Evolutionary conservation across 2,888 invertebrate genomes (phyloP).

Genomic region (Beris chalybata): DNA sequence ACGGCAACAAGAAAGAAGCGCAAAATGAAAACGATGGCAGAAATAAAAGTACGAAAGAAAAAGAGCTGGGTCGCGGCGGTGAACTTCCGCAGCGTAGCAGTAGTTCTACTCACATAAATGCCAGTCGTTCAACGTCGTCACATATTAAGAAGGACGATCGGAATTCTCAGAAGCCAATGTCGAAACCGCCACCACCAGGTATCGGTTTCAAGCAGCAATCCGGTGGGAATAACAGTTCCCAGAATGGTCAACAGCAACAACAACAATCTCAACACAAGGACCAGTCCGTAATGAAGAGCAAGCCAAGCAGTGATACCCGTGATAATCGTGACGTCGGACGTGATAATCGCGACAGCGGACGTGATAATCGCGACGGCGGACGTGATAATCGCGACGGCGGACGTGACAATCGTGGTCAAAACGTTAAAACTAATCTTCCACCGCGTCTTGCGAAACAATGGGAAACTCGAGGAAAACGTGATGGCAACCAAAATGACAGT

Average conservation of each 20-base stretch:
- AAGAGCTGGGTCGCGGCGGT: conserved; percentile 44
- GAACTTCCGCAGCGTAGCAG: conserved; percentile 43
- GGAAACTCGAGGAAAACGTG: conserved; percentile 56
- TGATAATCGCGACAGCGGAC: conserved; percentile 13
- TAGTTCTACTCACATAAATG: conserved; percentile 41
- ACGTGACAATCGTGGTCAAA: conserved; percentile 54
- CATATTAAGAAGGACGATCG: conserved; percentile 46
- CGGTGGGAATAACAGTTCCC: conserved; percentile 22
- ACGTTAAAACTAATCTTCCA: conserved; percentile 67
- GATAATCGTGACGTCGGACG: conserved; percentile 45
- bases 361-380: conserved; percentile 55
- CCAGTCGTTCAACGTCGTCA: conserved; percentile 29
- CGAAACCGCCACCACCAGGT: conserved; percentile 43
- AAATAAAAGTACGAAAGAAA: conserved; percentile 47
- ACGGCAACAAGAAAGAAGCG: conserved; percentile 76
- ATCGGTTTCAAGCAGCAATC: conserved; percentile 49
- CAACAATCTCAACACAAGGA: conserved; percentile 59
- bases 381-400: conserved; percentile 13
- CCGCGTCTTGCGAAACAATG: conserved; percentile 79
- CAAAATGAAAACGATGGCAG: conserved; percentile 59
- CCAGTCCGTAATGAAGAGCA: conserved; percentile 54
- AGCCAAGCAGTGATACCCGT: conserved; percentile 41
- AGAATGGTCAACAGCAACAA: conserved; percentile 50
- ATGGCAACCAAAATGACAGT: conserved; percentile 18
- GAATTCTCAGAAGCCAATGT: conserved; percentile 38